phyloP scores from a whole-genome alignment of 2,797 vertebrate species.

The Holocentrus rufus region DNA sequence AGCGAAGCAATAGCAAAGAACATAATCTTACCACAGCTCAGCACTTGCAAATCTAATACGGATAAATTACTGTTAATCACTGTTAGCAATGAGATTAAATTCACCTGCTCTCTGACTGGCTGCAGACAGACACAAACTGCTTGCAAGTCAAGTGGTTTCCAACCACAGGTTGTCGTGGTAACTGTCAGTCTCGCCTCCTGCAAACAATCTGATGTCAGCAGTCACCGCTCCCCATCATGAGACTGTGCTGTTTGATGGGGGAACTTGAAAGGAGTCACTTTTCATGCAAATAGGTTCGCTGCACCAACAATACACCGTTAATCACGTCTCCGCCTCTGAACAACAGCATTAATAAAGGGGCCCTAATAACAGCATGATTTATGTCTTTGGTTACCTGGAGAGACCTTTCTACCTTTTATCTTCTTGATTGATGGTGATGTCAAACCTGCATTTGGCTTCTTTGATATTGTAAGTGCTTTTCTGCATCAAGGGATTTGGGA shows the following conservation, averaged over 20 bases:
- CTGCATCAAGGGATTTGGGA: conserved; percentile 59
- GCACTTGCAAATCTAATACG: neutral
- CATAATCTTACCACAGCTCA: conserved; percentile 33
- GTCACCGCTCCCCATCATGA: neutral
- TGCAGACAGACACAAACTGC: neutral
- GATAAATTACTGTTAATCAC: neutral
- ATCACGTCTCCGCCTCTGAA: conserved; percentile 48
- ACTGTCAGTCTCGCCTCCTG: conserved; percentile 47
- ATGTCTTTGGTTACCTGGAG: conserved; percentile 16
- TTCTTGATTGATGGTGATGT: conserved; percentile 39
- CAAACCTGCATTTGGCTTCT: conserved; percentile 45
- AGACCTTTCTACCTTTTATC: conserved; percentile 54
- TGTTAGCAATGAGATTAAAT: neutral
- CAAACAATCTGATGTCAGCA: conserved; percentile 21
- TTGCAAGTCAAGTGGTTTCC: conserved; percentile 40
- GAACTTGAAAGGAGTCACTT: conserved; percentile 51
- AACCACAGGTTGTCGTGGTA: conserved; percentile 63
- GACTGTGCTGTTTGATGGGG: neutral
- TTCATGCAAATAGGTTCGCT: conserved; percentile 38
- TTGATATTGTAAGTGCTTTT: conserved; percentile 69
- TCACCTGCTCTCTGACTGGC: neutral
- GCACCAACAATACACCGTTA: conserved; percentile 45
- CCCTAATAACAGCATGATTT: neutral
- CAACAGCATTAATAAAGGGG: conserved; percentile 43
- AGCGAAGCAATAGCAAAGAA: conserved; percentile 40